These are phyloP conservation scores for Acleris holmiana DNA, from an alignment of 2,888 invertebrate species.

Conservation along the genomic window DNA sequence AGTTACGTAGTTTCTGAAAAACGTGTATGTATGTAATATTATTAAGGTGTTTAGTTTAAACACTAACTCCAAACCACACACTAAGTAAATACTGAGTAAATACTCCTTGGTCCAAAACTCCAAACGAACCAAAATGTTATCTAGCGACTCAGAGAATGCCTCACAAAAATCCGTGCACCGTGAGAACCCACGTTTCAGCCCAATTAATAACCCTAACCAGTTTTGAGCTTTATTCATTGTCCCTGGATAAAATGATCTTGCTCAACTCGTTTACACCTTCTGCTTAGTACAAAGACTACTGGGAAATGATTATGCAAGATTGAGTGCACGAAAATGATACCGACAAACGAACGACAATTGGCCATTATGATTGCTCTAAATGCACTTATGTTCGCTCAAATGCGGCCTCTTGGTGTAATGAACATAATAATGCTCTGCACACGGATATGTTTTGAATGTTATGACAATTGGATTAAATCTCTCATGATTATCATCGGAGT, in stretches of 20 bases:
- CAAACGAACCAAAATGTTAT: conserved; percentile 26
- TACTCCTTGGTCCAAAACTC: not conserved
- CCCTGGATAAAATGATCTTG: conserved; percentile 48
- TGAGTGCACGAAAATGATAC: conserved; percentile 33
- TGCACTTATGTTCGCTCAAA: conserved; percentile 5
- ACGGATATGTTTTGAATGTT: no score
- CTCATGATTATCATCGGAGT: no score
- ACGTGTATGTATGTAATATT: no score
- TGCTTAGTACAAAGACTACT: conserved; percentile 45
- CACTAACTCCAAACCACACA: no score
- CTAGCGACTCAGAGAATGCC: conserved; percentile 27
- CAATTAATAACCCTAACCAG: conserved; percentile 64
- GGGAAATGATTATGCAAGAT: conserved; percentile 35
- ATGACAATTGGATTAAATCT: no score
- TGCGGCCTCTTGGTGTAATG: not conserved
- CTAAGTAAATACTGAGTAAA: no score
- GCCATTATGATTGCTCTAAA: conserved; percentile 13
- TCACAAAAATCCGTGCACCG: conserved; percentile 44
- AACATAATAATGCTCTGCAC: not conserved
- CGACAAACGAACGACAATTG: conserved; percentile 28
- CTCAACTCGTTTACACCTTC: conserved; percentile 39
- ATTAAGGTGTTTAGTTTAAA: no score
- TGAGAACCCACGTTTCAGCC: conserved; percentile 62
- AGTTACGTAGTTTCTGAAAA: no score
- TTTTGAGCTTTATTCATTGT: conserved; percentile 59